A percentile compares a stretch with the other conserved stretches of the same genome.
Evolutionary conservation across 1,140 invertebrate genomes (phyloP).

Genomic region (Drosophila kohkoa): DNA sequence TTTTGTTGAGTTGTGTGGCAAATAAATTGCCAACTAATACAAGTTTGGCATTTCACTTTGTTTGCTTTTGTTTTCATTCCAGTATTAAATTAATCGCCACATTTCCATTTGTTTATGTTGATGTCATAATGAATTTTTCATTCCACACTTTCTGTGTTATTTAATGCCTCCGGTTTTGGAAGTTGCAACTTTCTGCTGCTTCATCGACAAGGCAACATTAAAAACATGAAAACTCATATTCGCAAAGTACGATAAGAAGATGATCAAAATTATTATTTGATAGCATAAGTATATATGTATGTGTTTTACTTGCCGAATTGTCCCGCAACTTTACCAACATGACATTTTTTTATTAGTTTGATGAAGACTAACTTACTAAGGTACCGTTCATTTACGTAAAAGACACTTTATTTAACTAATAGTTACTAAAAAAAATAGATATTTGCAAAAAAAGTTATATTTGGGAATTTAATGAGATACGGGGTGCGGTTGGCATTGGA

Average conservation of each 20-base stretch:
- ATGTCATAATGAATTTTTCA: slow-evolving; percentile 22
- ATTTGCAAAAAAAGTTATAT: not conserved
- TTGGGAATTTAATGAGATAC: too few relatives aligned
- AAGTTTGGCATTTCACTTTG: slow-evolving; percentile 21
- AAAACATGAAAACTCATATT: too few relatives aligned
- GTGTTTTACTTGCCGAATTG: too few relatives aligned
- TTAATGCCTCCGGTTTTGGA: slow-evolving; percentile 21
- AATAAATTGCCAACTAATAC: slow-evolving; percentile 29
- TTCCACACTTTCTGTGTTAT: slow-evolving; percentile 7
- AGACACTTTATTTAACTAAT: not conserved
- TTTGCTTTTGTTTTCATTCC: not conserved
- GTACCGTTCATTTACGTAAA: too few relatives aligned
- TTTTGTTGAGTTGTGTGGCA: slow-evolving; percentile 19
- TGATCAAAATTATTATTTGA: too few relatives aligned
- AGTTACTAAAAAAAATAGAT: not conserved
- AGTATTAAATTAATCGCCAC: slow-evolving; percentile 36
- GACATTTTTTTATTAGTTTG: too few relatives aligned
- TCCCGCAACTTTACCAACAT: too few relatives aligned
- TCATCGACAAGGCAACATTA: slow-evolving; percentile 19
- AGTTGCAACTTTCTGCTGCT: slow-evolving; percentile 40
- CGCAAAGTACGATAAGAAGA: too few relatives aligned
- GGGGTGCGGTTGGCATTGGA: too few relatives aligned
- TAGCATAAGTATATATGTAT: too few relatives aligned
- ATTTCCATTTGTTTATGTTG: slow-evolving; percentile 30
- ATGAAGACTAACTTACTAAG: too few relatives aligned